Evolutionary conservation across 2,888 invertebrate species (phyloP), one percentile per base, ranked within the genome.

Genomic region (Cataglyphis altisquamis): DNA sequence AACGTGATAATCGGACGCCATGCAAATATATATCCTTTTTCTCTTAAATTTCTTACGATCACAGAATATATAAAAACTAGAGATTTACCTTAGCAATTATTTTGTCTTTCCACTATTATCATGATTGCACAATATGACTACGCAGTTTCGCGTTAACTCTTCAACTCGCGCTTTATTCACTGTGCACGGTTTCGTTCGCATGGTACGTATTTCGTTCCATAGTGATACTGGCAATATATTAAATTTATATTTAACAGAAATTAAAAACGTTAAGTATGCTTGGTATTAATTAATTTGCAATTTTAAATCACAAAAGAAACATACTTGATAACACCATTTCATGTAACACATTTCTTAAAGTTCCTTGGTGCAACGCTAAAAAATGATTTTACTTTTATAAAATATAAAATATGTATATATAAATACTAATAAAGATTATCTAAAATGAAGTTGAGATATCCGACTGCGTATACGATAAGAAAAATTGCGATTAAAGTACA

Each of bases 61-160:
- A 73, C 84, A 87, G 78, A 81, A 83, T 90, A 88, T 52, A n/a
- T 84, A 90, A 88, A 86, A 90, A 64, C 83, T 89, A 90, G 39
- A 88, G 29, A 87, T 90, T 90, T 89, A 92, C 92, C 93, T 93
- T 91, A 93, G 93, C 91, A 93, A 93, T 93, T 93, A 93, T 93
- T 93, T 93, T 93, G 93, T 93, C 93, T 90, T 90, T 83, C 41
- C 74, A 82, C 67, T 74, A 88, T 83, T 89, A 68, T 83, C 82
- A 77, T 87, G 77, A 88, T 87, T 88, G 83, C 85, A 87, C 85
- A 78, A 81, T 52, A 66, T 66, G 48, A 55, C n/a, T 57, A 80
- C n/a, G 45, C 36, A 64, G 21, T 21, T 78, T 57, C 5, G 36
- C 57, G 5, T 18, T 9, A 55, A 55, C 60, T 60, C n/a, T 66